Evolutionary conservation across 2,113 vertebrate genomes (phyloP).

Genomic region (Phylloscopus trochilus): DNA sequence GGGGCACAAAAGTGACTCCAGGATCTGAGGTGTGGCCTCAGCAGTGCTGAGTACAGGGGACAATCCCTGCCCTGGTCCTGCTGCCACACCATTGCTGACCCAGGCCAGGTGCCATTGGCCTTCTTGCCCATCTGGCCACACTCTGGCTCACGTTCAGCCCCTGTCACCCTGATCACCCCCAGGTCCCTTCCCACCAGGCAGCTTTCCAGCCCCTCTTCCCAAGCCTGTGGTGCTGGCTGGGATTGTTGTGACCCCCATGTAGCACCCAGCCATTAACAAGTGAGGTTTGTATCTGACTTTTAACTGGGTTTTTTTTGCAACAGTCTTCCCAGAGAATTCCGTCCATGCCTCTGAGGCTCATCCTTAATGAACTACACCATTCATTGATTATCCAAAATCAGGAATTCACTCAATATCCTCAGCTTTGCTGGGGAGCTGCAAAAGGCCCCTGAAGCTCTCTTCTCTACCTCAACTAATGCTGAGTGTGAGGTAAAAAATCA

Average conservation of each 20-base stretch:
- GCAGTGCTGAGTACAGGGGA: neutral
- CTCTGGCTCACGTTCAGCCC: neutral
- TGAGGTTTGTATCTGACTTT: neutral
- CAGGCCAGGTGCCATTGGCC: neutral
- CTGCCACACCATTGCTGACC: fast-evolving
- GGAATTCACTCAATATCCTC: neutral
- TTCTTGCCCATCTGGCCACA: neutral
- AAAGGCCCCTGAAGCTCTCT: neutral
- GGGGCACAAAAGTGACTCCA: no score
- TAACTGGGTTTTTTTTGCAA: fast-evolving
- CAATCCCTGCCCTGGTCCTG: neutral
- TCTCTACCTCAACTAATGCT: neutral
- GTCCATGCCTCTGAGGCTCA: neutral
- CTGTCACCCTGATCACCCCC: neutral
- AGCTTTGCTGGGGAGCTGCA: neutral
- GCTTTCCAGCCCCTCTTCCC: neutral
- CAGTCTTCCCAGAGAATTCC: neutral
- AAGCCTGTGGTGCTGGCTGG: neutral
- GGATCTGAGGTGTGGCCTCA: neutral
- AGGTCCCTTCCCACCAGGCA: neutral
- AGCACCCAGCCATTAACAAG: neutral
- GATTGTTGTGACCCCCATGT: fast-evolving
- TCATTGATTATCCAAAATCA: neutral
- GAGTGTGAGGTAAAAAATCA: neutral
- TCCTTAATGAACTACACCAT: neutral